Evolutionary conservation across 2,113 vertebrate species (phyloP), one percentile per base, ranked within the genome.

Genomic region (Trematocara unimaculatum): DNA sequence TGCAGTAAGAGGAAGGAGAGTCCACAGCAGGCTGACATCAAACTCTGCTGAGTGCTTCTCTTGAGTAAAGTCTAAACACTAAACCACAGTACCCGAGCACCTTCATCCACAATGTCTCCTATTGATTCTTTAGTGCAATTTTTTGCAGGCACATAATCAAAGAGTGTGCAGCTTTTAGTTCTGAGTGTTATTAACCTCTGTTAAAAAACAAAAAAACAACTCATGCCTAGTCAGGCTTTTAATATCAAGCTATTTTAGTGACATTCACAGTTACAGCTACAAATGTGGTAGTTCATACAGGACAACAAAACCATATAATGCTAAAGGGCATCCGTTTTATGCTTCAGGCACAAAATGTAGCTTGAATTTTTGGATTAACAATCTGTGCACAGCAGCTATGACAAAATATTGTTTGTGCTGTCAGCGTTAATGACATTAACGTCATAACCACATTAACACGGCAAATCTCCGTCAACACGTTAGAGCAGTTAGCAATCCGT

Each of bases 21-120:
- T 51, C 51, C 20, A 53, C 35, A 82, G 80, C 15, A 11, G 54
- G n/a, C 35, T 35, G 58, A 74, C 56, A 82, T 72, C 18, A 70
- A 88, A 53, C 79, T 54, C 58, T 82, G 35, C 86, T 84, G 40
- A 33, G 18, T 31, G 81, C 20, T 51, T 82, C 53, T 55, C 15
- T 23, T 47, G 49, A 60, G 11, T 55, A 31, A 35, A 8, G 56
- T 8, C 70, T 64, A 10, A n/a, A 53, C 79, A 74, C 7, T 67
- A 49, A 38, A 45, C 17, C 49, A 33, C 88, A 81, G 33, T 26
- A 26, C 55, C 26, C 17, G 15, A 72, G 17, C 13, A 53, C 7
- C 70, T 77, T 49, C 45, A 77, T 8, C 20, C 70, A 77, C 42
- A 8, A 49, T n/a, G 26, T 31, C 23, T 49, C 45, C 8, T 29